These are phyloP conservation scores for Lanius ludovicianus DNA, from an alignment of 2,113 vertebrate species.

Conservation along the genomic window DNA sequence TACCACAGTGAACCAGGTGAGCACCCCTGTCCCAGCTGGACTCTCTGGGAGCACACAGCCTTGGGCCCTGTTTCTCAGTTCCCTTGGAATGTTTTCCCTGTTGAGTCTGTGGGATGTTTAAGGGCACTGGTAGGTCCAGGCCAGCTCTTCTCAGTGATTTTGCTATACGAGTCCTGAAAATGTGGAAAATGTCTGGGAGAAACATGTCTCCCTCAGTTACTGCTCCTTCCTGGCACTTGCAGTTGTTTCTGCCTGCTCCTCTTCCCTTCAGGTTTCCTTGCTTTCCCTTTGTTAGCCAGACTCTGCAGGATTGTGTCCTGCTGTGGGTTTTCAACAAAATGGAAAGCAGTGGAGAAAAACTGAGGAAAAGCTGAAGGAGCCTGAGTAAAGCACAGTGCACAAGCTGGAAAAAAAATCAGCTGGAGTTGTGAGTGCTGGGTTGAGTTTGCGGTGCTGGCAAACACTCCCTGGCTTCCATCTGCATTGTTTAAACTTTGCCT, in stretches of 20 bases:
- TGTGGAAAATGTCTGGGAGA: neutral
- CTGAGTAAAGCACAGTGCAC: neutral
- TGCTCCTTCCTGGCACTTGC: neutral
- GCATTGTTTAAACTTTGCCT: constrained; percentile 10
- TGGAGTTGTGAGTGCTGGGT: neutral
- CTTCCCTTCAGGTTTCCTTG: neutral
- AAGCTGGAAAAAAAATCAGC: neutral
- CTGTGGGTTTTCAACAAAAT: neutral
- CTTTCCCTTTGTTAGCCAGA: neutral
- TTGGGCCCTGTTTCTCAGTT: neutral
- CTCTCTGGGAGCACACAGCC: neutral
- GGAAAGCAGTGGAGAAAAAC: neutral
- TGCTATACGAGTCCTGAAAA: neutral
- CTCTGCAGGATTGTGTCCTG: neutral
- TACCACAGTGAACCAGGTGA: constrained; percentile 98
- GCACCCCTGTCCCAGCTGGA: neutral
- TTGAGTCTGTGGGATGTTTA: neutral
- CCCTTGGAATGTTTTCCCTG: neutral
- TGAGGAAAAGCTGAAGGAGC: neutral
- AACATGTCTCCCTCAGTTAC: neutral
- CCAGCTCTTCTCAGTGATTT: neutral
- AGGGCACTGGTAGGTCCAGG: neutral
- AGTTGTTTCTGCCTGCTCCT: neutral
- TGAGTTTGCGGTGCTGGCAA: constrained; percentile 19
- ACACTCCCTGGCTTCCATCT: neutral